phyloP scores from a whole-genome alignment of 2,888 invertebrate genomes.

The Deilephila porcellus region DNA sequence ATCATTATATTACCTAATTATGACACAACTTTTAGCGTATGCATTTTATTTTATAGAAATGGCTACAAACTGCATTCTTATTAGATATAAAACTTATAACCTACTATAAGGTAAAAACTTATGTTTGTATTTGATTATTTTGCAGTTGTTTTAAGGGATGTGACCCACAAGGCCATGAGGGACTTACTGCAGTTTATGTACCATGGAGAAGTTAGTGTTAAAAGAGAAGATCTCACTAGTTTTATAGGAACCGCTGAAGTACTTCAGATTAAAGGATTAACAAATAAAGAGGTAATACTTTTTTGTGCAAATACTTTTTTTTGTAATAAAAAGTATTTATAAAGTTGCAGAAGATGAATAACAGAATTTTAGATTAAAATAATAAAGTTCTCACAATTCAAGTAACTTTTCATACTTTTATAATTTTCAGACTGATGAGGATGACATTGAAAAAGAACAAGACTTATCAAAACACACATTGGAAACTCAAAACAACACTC shows the following conservation, averaged over 20 bases:
- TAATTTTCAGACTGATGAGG: constrained; percentile 71
- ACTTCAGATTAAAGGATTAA: constrained; percentile 89
- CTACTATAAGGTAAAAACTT: too few species aligned
- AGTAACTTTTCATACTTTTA: background rate
- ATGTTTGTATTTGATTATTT: constrained; percentile 39
- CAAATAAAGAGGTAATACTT: constrained; percentile 79
- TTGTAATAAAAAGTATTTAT: background rate
- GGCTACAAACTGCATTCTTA: too few species aligned
- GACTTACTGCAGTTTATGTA: constrained; percentile 91
- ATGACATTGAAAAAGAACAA: constrained; percentile 67
- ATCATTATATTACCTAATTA: too few species aligned
- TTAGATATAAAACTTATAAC: too few species aligned
- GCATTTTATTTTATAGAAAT: background rate
- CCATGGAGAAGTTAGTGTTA: constrained; percentile 90
- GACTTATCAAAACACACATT: constrained; percentile 64
- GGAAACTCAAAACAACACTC: constrained; percentile 61
- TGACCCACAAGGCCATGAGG: constrained; percentile 88
- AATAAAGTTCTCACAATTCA: background rate
- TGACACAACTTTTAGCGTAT: too few species aligned
- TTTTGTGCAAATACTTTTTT: background rate
- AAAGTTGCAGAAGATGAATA: background rate
- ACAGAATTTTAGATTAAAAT: too few species aligned
- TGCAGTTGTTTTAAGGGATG: constrained; percentile 89
- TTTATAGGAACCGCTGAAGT: constrained; percentile 90
- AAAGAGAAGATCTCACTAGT: constrained; percentile 88